Base-by-base conservation (phyloP, 2,113 vertebrate species). In the Cnemophilus loriae region DNA sequence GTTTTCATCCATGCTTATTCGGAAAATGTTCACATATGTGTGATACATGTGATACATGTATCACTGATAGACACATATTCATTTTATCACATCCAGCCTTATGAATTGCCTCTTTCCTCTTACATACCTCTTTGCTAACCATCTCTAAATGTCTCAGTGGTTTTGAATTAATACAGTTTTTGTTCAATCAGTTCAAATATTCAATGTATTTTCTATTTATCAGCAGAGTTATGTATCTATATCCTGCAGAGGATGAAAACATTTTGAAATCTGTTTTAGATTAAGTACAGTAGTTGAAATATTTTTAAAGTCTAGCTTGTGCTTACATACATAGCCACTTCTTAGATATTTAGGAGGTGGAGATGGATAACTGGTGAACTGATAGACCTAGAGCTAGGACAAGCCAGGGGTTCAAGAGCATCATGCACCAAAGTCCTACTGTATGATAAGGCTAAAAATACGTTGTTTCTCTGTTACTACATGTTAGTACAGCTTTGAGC, bases 141-240 rank as follows among this genome's bases (percentile, higher is more conserved):
- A 33, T 46, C 26, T 87, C 53, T 79, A 35, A 63, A 69, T n/a
- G 26, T 53, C 57, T 73, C 60, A 53, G 28, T 76, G n/a, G 22
- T 56, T 82, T 93, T 77, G 21, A 63, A 59, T 27, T 63, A 76
- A 28, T 69, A 24, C 1, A 41, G 15, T 39, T 50, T 80, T 84
- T 23, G 59, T 84, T 91, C 59, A 87, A 0, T 42, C 27, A 37
- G 26, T 90, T 80, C 26, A 76, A 73, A 73, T 84, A 55, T 28
- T 71, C 15, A 35, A 3, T 0, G 0, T 70, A 27, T 52, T 8
- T 1, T 49, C 35, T 55, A 20, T 73, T 3, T 63, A 35, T 65
- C 37, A 55, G 15, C 16, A 16, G 50, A 88, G 10, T 67, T 39
- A 30, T 17, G 13, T 59, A 24, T 28, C 24, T 28, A 28, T 33